These are phyloP conservation scores for Amphimallon solstitiale DNA, from an alignment of 2,888 invertebrate genomes.

Conservation along the genomic window DNA sequence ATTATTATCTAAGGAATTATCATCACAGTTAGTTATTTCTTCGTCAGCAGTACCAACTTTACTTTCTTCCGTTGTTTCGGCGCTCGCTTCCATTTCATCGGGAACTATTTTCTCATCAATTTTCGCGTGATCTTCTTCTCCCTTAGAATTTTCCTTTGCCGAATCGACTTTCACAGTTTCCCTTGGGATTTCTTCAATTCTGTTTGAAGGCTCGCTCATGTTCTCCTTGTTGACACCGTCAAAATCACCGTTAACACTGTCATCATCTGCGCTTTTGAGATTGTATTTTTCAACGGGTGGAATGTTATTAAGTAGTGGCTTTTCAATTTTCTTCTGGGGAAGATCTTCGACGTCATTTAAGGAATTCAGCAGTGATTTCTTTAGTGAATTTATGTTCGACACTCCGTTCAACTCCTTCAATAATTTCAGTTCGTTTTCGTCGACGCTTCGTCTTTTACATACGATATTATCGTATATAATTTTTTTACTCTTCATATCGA, in stretches of 20 bases:
- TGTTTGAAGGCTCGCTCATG: neutral
- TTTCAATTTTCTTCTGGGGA: neutral
- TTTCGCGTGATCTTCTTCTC: neutral
- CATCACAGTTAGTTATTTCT: neutral
- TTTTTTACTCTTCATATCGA: conserved; percentile 11
- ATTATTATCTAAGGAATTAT: neutral
- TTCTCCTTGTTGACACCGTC: conserved; percentile 14
- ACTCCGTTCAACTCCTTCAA: conserved; percentile 21
- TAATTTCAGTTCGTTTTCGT: conserved; percentile 6
- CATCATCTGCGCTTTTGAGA: neutral
- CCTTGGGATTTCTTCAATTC: too few relatives aligned
- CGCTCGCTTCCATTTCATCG: too few relatives aligned
- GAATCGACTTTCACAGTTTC: too few relatives aligned
- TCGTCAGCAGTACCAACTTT: neutral
- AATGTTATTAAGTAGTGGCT: conserved; percentile 14
- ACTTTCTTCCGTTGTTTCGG: neutral
- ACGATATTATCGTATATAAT: conserved; percentile 1
- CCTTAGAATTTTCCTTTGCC: too few relatives aligned
- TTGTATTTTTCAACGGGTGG: conserved; percentile 5
- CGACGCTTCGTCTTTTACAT: neutral
- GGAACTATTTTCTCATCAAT: neutral
- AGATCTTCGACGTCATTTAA: neutral
- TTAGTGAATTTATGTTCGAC: neutral
- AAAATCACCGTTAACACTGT: conserved; percentile 1
- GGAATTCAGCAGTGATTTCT: conserved; percentile 1